Base-by-base conservation (phyloP, 1,140 invertebrate genomes). In the Trichonephila inaurata region DNA sequence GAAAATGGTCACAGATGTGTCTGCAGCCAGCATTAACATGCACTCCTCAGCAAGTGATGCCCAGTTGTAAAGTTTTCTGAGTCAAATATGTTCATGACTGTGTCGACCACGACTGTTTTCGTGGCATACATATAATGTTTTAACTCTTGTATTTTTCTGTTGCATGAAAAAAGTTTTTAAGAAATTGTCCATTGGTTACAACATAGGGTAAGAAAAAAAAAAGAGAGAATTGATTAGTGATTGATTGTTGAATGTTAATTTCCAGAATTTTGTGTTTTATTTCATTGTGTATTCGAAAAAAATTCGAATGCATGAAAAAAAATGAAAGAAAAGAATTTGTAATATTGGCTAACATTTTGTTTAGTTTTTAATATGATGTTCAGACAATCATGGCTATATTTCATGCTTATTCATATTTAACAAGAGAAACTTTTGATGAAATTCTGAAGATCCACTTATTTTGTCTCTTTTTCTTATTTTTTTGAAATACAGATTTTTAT, bases 321-420 rank as follows among this genome's bases (percentile, higher is more conserved):
- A 61, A 86, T 61, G 24, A 87, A 28, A 40, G 14, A 64, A 77
- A 77, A 40, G 28, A 60, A 60, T 90, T 40, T 90, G 82, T 40
- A 87, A 87, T 61, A 60, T 92, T 92, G 81, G 91, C 64, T 51
- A 87, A 87, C 64, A 62, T 91, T 82, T 81, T 44, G 58, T 51
- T 91, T 91, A 87, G 40, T 69, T 92, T 60, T 72, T 72, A 40
- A 91, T 40, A 86, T 90, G 69, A 81, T 87, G 83, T 92, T 87
- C 91, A 92, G 91, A 92, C 91, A 92, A 92, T 92, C 91, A 92
- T 92, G 83, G 77, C 91, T 87, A 28, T 91, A 82, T 92, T 92
- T 92, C 62, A 92, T 92, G 91, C 91, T 92, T 92, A 91, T 82
- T 91, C 89, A 82, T 91, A 91, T 91, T 85, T 91, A 87, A 92